Base-by-base conservation (phyloP, 1,140 invertebrate species). In the Teleogryllus occipitalis region DNA sequence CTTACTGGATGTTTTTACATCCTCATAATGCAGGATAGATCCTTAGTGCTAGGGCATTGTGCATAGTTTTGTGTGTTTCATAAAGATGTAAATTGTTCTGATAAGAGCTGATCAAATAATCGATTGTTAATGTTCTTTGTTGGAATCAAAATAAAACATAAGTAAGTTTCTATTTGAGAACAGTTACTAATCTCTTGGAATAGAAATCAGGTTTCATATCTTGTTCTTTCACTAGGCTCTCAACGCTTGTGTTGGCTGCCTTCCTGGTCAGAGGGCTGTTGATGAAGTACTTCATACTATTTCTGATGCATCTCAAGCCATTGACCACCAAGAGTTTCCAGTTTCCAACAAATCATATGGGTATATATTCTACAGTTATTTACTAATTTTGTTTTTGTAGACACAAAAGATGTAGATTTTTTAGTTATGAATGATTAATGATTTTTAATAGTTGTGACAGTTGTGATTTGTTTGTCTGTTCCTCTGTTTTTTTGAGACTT, bases 221-320 rank as follows among this genome's bases (percentile, higher is more conserved):
- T 79, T 49, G 18, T 82, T 82, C 10, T 78, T 78, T 73, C 81
- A n/a, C 8, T 76, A 82, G 84, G 87, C 91, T 6, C 83, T 93
- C 22, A 90, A 91, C 78, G 87, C 88, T 73, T 92, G 92, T 7
- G 90, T 97, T 8, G 93, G 93, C 81, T 94, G 93, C 83, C 88
- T 97, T 72, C 96, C 96, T 12, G 95, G 96, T 0, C 96, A 98
- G 83, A 90, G 92, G 82, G 96, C 97, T 84, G 92, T 98, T 7
- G 96, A 98, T 84, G 90, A 92, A 18, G 94, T 95, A 0, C 93
- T 98, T 82, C 90, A 91, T 80, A 91, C 90, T 80, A 97, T 98
- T 78, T 93, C 91, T 78, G 90, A 93, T 81, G 92, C 92, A 65
- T 92, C 92, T 65, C 90, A 93, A 80, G 90, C 91, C 12, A 87